Evolutionary conservation across 2,888 invertebrate species (phyloP).

Genomic region (Synergus itoensis): DNA sequence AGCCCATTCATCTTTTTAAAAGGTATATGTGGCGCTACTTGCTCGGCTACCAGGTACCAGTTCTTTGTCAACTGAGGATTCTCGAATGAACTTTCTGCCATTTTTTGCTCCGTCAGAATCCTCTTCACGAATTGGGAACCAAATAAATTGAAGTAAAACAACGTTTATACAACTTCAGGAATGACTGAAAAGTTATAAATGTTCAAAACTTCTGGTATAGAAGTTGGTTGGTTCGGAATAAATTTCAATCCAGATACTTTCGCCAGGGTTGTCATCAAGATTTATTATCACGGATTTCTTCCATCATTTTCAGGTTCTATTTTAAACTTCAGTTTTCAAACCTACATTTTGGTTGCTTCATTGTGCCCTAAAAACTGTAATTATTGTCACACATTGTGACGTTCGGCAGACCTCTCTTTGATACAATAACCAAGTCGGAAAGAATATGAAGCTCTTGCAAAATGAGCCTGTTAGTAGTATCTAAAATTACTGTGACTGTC

Average conservation of each 20-base stretch:
- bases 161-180: no score
- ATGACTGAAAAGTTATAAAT: no score
- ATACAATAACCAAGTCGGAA: neutral
- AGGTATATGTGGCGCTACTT: conserved; percentile 21
- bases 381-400: no score
- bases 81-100: neutral
- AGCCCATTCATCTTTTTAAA: conserved; percentile 59
- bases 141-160: no score
- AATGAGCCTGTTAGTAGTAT: neutral
- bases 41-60: conserved; percentile 24
- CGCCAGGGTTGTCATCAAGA: no score
- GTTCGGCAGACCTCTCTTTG: neutral
- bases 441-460: neutral
- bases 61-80: conserved; percentile 22
- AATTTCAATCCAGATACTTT: no score
- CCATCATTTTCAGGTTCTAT: no score
- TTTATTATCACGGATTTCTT: no score
- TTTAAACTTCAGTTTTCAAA: no score
- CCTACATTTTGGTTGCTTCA: no score
- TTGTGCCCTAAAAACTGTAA: neutral
- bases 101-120: neutral
- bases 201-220: no score
- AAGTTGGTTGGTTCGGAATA: no score
- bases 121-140: neutral
- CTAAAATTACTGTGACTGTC: conserved; percentile 16